Evolutionary conservation across 2,888 invertebrate species (phyloP).

Genomic region (Ornithoptera priamus): DNA sequence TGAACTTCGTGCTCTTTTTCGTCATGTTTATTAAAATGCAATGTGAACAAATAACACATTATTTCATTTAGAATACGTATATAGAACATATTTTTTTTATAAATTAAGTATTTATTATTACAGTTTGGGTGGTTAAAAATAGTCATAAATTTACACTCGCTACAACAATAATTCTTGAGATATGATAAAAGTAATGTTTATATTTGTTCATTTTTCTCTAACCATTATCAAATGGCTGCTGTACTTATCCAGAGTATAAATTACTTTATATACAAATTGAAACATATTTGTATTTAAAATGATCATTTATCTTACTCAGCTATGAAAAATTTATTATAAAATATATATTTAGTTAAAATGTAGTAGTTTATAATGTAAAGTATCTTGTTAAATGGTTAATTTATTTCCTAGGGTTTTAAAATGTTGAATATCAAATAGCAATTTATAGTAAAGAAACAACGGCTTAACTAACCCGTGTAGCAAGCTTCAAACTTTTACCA

Average conservation of each 20-base stretch:
- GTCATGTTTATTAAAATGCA: background rate
- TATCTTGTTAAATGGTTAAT: background rate
- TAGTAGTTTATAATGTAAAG: background rate
- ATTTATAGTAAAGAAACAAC: constrained; percentile 37
- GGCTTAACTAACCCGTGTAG: constrained; percentile 45
- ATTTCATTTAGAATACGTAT: background rate
- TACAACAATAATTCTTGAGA: too few species aligned
- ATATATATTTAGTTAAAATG: too few species aligned
- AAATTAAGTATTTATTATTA: background rate
- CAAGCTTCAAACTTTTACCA: constrained; percentile 32
- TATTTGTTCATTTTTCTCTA: too few species aligned
- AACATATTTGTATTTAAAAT: too few species aligned
- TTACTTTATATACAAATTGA: too few species aligned
- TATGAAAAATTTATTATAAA: too few species aligned
- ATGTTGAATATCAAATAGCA: constrained; percentile 23
- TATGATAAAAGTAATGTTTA: too few species aligned
- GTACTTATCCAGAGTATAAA: too few species aligned
- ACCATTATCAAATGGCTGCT: too few species aligned
- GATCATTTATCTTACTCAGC: too few species aligned
- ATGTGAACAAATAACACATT: constrained; percentile 33
- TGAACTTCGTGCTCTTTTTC: too few species aligned
- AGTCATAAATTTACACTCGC: background rate
- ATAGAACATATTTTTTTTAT: background rate
- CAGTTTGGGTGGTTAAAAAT: background rate
- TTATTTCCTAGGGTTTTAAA: constrained; percentile 8